phyloP scores from a whole-genome alignment of 1,140 invertebrate genomes.

The Musca domestica region DNA sequence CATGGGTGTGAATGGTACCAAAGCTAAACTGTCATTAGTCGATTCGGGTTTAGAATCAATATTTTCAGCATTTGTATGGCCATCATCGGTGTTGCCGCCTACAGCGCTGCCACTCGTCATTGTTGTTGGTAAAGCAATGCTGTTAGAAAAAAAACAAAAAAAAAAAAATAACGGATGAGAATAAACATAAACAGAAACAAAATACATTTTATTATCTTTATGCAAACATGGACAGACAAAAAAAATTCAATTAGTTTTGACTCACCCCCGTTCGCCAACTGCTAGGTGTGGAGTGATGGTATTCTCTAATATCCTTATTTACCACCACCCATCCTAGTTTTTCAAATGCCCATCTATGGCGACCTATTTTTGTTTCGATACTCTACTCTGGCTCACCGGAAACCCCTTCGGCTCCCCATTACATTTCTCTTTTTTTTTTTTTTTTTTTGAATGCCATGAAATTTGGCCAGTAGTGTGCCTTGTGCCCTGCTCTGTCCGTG shows the following conservation, averaged over 20 bases:
- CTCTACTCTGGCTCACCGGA: too few species aligned
- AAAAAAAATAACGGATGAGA: too few species aligned
- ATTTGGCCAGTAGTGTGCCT: neutral
- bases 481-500: too few species aligned
- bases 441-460: slow-evolving; percentile 1
- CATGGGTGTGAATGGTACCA: neutral
- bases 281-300: too few species aligned
- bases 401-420: too few species aligned
- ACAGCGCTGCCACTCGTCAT: neutral
- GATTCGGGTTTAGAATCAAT: neutral
- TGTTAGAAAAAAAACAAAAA: too few species aligned
- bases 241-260: slow-evolving; percentile 13
- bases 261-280: too few species aligned
- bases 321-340: too few species aligned
- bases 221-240: neutral
- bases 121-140: neutral
- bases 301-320: too few species aligned
- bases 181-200: neutral
- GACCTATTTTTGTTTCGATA: too few species aligned
- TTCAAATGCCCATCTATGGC: too few species aligned
- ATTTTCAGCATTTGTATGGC: neutral
- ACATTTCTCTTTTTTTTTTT: too few species aligned
- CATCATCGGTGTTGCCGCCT: neutral
- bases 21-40: neutral
- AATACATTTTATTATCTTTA: neutral